Conservation (phyloP, 1,140 invertebrate species). For the Procambarus clarkii region DNA sequence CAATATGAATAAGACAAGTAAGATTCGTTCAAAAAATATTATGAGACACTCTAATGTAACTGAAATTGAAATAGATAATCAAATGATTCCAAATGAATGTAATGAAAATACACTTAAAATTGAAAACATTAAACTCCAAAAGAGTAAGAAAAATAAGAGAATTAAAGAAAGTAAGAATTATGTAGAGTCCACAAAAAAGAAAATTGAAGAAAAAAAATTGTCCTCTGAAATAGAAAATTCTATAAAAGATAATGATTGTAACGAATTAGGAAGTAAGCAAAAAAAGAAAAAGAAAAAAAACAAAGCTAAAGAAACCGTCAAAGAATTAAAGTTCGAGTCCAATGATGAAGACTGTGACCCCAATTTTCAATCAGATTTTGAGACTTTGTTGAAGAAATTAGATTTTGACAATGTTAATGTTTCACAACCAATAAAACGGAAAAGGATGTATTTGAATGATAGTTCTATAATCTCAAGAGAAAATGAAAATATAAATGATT, state of each 20-base stretch:
- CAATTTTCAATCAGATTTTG: constrained; percentile 1
- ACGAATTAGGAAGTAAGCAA: neutral
- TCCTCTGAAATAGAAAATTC: neutral
- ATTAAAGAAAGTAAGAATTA: neutral
- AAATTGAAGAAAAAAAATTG: neutral
- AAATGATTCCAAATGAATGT: neutral
- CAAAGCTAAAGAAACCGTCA: neutral
- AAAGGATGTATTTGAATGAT: neutral
- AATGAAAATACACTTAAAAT: neutral
- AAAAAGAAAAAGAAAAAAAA: neutral
- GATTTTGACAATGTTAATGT: neutral
- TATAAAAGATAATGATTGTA: neutral
- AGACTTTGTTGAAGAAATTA: neutral
- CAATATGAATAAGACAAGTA: neutral
- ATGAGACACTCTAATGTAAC: neutral
- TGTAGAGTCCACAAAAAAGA: neutral
- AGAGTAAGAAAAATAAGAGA: neutral
- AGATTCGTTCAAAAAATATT: neutral
- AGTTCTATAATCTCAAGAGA: too few species aligned
- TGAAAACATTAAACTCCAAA: neutral
- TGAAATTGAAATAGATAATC: neutral
- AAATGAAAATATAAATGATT: too few species aligned
- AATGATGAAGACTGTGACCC: constrained; percentile 18
- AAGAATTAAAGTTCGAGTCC: neutral
- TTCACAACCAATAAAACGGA: neutral